phyloP scores from a whole-genome alignment of 2,888 invertebrate species.

The Drosophila flavopinicola region DNA sequence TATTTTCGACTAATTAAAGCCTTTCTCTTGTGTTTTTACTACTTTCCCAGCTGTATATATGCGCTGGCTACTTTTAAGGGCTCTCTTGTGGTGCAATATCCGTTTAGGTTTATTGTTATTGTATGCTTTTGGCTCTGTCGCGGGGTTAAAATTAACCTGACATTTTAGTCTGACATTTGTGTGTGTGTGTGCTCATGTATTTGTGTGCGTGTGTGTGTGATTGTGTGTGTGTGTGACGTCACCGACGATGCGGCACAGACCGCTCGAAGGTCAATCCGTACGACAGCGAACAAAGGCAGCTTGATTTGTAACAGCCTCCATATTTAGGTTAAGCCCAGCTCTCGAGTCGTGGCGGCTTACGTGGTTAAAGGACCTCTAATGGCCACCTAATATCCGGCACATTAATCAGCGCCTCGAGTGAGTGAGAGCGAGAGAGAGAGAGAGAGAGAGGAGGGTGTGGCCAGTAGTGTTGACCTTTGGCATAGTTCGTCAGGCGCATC shows the following conservation, averaged over 20 bases:
- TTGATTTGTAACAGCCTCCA: slow-evolving; percentile 41
- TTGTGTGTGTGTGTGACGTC: slow-evolving; percentile 58
- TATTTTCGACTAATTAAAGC: too few relatives aligned
- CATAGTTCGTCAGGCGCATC: slow-evolving; percentile 17
- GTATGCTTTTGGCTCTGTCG: slow-evolving; percentile 1
- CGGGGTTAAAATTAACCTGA: slow-evolving; percentile 49
- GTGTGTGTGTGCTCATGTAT: slow-evolving; percentile 4
- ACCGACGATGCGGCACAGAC: slow-evolving; percentile 32
- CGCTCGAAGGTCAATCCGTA: slow-evolving; percentile 58
- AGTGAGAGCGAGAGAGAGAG: slow-evolving; percentile 7
- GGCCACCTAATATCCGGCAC: slow-evolving; percentile 30
- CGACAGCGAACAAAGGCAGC: slow-evolving; percentile 36
- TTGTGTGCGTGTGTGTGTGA: slow-evolving; percentile 19
- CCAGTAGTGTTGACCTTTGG: slow-evolving; percentile 35
- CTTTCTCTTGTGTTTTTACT: too few relatives aligned
- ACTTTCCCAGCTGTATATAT: slow-evolving; percentile 5
- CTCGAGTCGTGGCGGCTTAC: slow-evolving; percentile 44
- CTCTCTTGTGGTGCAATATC: slow-evolving; percentile 1
- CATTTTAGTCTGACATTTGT: slow-evolving; percentile 27
- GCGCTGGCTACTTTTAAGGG: slow-evolving; percentile 36
- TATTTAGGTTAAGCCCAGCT: slow-evolving; percentile 71
- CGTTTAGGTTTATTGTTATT: slow-evolving; percentile 10
- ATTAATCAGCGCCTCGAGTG: slow-evolving; percentile 45
- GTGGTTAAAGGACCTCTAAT: slow-evolving; percentile 4
- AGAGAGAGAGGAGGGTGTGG: slow-evolving; percentile 23